These are phyloP conservation scores for Eristalis pertinax DNA, from an alignment of 2,888 invertebrate genomes.

Conservation along the genomic window DNA sequence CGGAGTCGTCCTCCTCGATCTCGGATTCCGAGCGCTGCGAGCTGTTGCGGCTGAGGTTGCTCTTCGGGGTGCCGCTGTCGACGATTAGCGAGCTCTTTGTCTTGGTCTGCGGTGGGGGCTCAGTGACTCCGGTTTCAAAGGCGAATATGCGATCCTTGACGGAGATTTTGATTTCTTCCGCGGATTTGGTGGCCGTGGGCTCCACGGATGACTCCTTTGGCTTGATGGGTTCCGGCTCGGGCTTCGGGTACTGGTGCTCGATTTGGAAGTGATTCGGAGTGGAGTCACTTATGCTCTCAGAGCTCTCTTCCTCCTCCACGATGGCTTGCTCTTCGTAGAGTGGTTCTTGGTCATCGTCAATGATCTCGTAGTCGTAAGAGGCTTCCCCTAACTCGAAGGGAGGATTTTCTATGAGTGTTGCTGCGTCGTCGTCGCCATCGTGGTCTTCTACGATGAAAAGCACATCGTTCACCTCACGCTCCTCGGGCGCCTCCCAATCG, in stretches of 20 bases:
- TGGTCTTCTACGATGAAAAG: conserved; percentile 42
- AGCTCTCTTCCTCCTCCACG: conserved; percentile 38
- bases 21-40: conserved; percentile 82
- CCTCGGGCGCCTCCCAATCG: conserved; percentile 40
- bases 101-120: conserved; percentile 42
- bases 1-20: conserved; percentile 86
- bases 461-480: conserved; percentile 22
- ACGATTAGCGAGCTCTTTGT: conserved; percentile 75
- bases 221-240: conserved; percentile 73
- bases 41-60: conserved; percentile 78
- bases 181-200: conserved; percentile 63
- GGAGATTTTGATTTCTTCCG: conserved; percentile 76
- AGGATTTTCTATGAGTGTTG: conserved; percentile 73
- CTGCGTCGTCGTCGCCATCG: conserved; percentile 69
- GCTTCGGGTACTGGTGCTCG: conserved; percentile 63
- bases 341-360: conserved; percentile 68
- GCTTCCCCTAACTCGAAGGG: conserved; percentile 74
- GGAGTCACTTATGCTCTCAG: conserved; percentile 61
- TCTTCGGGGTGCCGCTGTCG: conserved; percentile 76
- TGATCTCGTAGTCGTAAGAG: conserved; percentile 21
- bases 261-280: conserved; percentile 76
- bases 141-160: conserved; percentile 79
- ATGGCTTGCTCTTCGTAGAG: conserved; percentile 24
- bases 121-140: conserved; percentile 76
- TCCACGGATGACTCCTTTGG: conserved; percentile 12